phyloP scores from a whole-genome alignment of 1,140 invertebrate genomes.

The Lordiphosa collinella region DNA sequence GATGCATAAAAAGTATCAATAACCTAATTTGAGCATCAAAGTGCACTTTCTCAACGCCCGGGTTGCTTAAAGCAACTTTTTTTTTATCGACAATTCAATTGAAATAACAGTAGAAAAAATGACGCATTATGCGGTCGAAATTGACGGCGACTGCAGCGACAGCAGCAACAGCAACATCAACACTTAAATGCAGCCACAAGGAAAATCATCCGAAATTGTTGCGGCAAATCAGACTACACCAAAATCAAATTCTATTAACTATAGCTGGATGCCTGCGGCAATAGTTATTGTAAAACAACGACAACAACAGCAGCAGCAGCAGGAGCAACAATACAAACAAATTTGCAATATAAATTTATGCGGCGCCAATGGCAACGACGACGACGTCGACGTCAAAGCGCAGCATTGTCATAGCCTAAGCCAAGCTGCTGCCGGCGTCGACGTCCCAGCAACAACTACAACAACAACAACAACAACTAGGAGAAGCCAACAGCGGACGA shows the following conservation, averaged over 20 bases:
- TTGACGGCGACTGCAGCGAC: background rate
- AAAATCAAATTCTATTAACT: slow-evolving; percentile 51
- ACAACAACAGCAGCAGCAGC: slow-evolving; percentile 27
- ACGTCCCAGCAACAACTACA: slow-evolving; percentile 9
- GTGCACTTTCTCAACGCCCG: too few species aligned
- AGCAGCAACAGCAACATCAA: slow-evolving; percentile 12
- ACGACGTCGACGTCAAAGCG: background rate
- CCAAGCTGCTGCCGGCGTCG: background rate
- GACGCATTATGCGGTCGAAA: too few species aligned
- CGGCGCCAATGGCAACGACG: slow-evolving; percentile 5
- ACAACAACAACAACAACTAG: background rate
- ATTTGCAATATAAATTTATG: slow-evolving; percentile 11
- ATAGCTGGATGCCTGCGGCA: slow-evolving; percentile 62
- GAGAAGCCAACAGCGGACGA: slow-evolving; percentile 6
- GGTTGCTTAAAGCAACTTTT: too few species aligned
- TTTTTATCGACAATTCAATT: background rate
- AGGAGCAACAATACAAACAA: slow-evolving; percentile 18
- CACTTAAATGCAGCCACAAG: slow-evolving; percentile 49
- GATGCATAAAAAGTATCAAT: too few species aligned
- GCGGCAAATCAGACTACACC: slow-evolving; percentile 48
- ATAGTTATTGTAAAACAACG: slow-evolving; percentile 54
- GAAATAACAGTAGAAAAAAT: slow-evolving; percentile 3
- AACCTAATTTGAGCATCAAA: too few species aligned
- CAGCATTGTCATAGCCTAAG: slow-evolving; percentile 19
- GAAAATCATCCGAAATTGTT: slow-evolving; percentile 42